Percentiles rank a stretch among this genome's conserved stretches.
Evolutionary conservation across 2,113 vertebrate genomes (phyloP).

Genomic region (Triplophysa rosa): DNA sequence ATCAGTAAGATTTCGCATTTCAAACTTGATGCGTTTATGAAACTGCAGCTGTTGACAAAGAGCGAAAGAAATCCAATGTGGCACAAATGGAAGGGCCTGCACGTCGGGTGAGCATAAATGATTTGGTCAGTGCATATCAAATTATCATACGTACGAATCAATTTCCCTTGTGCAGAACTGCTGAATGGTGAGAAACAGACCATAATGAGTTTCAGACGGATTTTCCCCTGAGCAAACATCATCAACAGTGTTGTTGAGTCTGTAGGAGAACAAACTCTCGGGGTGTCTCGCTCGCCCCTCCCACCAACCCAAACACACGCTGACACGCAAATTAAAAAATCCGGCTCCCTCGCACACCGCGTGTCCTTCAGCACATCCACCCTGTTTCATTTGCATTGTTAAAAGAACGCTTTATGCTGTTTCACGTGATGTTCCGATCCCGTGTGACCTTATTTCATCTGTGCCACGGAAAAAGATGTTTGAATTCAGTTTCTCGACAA

Average conservation of each 20-base stretch:
- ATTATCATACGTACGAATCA: constrained; percentile 22
- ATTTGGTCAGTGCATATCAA: constrained; percentile 41
- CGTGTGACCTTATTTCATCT: too few relatives aligned
- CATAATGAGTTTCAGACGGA: constrained; percentile 36
- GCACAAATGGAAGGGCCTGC: background rate
- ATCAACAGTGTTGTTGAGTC: constrained; percentile 30
- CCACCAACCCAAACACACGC: constrained; percentile 6
- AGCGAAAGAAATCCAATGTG: background rate
- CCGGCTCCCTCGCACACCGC: background rate
- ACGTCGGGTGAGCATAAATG: constrained; percentile 21
- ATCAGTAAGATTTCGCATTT: constrained; percentile 5
- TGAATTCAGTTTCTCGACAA: background rate
- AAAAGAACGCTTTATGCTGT: background rate
- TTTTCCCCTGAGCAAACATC: constrained; percentile 36
- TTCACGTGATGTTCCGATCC: too few relatives aligned
- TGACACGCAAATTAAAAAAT: constrained; percentile 19
- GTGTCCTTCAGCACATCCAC: background rate
- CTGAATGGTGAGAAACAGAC: constrained; percentile 35
- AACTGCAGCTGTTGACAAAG: background rate
- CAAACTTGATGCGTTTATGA: background rate
- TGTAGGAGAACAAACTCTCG: constrained; percentile 12
- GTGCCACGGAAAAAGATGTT: too few relatives aligned
- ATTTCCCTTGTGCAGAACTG: constrained; percentile 40
- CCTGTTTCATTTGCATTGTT: background rate
- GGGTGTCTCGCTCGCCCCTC: constrained; percentile 16